phyloP scores from a whole-genome alignment of 2,113 vertebrate species.

The Corapipo altera region DNA sequence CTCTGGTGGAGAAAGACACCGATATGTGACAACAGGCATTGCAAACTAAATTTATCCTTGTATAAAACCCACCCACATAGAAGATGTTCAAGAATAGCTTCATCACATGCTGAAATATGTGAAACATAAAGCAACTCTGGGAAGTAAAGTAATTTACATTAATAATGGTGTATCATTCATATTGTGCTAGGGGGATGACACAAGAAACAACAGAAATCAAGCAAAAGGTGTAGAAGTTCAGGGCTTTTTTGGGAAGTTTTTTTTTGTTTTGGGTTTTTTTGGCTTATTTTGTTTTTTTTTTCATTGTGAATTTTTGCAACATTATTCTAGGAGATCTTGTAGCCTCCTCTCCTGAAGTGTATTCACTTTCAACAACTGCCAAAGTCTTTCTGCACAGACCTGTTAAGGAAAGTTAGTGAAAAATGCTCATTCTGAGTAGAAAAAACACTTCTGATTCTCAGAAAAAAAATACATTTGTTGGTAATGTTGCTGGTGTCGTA shows the following conservation, averaged over 20 bases:
- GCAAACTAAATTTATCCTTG: slow-evolving; percentile 13
- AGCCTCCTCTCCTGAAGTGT: background rate
- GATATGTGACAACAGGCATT: background rate
- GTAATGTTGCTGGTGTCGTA: background rate
- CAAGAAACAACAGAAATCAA: background rate
- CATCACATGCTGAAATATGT: slow-evolving; percentile 15
- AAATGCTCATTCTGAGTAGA: background rate
- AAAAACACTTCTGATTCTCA: background rate
- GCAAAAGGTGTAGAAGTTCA: background rate
- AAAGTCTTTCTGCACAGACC: background rate
- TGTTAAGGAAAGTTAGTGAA: background rate
- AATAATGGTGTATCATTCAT: background rate
- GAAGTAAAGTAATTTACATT: slow-evolving; percentile 8
- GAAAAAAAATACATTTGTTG: background rate
- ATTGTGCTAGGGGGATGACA: background rate
- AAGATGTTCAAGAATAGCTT: slow-evolving; percentile 25
- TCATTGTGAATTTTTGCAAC: background rate
- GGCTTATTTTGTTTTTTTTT: background rate
- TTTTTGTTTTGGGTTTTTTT: background rate
- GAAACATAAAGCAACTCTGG: background rate
- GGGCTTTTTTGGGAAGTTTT: fast-evolving
- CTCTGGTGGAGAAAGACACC: slow-evolving; percentile 1
- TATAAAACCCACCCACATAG: background rate
- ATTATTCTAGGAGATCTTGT: background rate
- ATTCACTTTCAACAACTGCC: background rate